Conservation (phyloP, 2,113 vertebrate genomes). For the Origma solitaria region DNA sequence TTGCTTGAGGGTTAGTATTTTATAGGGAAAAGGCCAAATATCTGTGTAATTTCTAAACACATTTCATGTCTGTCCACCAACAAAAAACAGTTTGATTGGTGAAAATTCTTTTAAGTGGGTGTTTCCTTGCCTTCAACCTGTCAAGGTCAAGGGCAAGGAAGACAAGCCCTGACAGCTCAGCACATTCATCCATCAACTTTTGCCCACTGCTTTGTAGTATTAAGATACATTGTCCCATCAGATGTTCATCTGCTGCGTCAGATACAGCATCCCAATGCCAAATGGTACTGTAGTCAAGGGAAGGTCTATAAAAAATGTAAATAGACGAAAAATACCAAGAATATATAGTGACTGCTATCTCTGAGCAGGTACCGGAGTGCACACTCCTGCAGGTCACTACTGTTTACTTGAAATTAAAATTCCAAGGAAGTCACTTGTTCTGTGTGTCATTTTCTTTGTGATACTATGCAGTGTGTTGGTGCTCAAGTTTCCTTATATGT, state of each 20-base stretch:
- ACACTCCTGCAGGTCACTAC: background rate
- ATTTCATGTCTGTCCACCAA: background rate
- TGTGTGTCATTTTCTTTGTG: background rate
- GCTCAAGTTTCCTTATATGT: background rate
- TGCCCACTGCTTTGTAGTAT: background rate
- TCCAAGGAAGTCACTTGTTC: background rate
- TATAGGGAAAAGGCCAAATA: background rate
- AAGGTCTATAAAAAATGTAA: background rate
- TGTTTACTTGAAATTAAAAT: background rate
- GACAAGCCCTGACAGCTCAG: background rate
- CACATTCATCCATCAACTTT: background rate
- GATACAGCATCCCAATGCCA: background rate
- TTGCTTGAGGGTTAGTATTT: background rate
- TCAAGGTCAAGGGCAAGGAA: too few species aligned
- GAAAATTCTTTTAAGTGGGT: background rate
- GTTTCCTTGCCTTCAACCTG: background rate
- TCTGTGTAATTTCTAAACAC: background rate
- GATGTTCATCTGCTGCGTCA: background rate
- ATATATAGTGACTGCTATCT: background rate
- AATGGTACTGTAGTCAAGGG: background rate
- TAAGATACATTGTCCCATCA: background rate
- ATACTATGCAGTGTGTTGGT: background rate
- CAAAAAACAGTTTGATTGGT: background rate
- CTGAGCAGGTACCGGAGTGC: background rate
- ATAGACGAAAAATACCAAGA: background rate